Evolutionary conservation across 1,140 invertebrate genomes (phyloP), one percentile per base, ranked within the genome.

Genomic region (Carcinoscorpius rotundicauda): DNA sequence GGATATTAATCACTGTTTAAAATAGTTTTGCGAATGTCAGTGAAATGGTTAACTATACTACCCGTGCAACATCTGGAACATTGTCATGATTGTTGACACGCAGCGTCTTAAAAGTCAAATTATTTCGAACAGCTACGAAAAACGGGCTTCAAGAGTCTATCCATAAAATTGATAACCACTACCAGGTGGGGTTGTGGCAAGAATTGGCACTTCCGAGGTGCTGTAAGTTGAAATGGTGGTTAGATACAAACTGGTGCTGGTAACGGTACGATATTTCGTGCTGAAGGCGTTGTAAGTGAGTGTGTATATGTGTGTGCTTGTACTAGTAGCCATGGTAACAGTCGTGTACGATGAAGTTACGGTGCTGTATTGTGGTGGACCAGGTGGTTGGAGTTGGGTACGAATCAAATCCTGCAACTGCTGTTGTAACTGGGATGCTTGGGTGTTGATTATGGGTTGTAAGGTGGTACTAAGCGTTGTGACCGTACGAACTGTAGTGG

Each of bases 281-380:
- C 69, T 72, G 29, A 73, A 68, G 5, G 72, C 72, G 61, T 73
- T 73, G 56, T 73, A 73, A 6, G 69, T 70, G 6, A 73, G 64
- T 4, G 72, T 73, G 55, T 73, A 73, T 3, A 73, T 64, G 58
- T 70, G 67, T 3, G 71, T 69, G 9, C 68, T 66, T 6, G 68
- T 67, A 51, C 64, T 69, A 9, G 72, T 73, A 2, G 66, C 65
- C 4, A 65, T 69, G 2, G 72, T 73, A 4, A 71, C 69, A 3
- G 72, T 73, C 0, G 72, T 70, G 58, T 66, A 66, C 6, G 66
- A 63, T 4, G 69, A 69, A 4, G 69, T 73, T 0, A 72, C 49
- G 2, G 71, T 72, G 58, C 63, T 66, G 29, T 9, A 66, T 49
- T 65, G 64, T 11, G 59, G 69, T 5, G 52, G 60, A 3, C 58